These are phyloP conservation scores for Tetragonula clypearis DNA, from an alignment of 1,140 invertebrate species.

Conservation along the genomic window DNA sequence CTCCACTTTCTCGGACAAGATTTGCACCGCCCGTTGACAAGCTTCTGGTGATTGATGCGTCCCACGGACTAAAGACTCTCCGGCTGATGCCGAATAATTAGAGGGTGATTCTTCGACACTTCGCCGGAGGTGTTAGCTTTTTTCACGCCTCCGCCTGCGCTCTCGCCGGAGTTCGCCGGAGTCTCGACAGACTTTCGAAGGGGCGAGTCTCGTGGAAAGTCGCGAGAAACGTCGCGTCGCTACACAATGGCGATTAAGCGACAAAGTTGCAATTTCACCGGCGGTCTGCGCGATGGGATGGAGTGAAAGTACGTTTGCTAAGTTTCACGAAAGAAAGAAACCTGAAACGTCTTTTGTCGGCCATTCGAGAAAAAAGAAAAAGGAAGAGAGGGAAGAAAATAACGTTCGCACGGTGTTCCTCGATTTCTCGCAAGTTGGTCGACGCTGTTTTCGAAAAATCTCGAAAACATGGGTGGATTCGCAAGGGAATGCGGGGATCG, in stretches of 20 bases:
- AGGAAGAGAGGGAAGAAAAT: no score
- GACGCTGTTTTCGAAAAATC: neutral
- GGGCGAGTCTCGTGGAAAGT: conserved; percentile 1
- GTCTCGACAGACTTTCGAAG: conserved; percentile 10
- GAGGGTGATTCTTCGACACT: conserved; percentile 67
- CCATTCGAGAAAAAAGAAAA: no score
- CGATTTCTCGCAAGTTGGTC: no score
- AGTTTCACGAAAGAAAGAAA: neutral
- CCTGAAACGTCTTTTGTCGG: no score
- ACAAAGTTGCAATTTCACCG: conserved; percentile 45
- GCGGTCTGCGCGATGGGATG: neutral
- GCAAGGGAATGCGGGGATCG: neutral
- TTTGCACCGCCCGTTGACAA: conserved; percentile 58
- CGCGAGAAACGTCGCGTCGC: conserved; percentile 15
- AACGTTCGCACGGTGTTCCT: no score
- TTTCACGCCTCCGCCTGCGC: conserved; percentile 41
- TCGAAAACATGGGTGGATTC: neutral
- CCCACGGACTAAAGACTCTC: conserved; percentile 70
- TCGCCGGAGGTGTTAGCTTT: conserved; percentile 71
- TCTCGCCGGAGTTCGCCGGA: no score
- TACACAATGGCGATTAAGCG: conserved; percentile 46
- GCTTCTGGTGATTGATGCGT: conserved; percentile 67
- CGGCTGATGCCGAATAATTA: conserved; percentile 70
- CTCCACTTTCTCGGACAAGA: conserved; percentile 55
- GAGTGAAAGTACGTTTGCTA: neutral